phyloP scores from a whole-genome alignment of 1,140 invertebrate species.

The Aradophagus sp. region DNA sequence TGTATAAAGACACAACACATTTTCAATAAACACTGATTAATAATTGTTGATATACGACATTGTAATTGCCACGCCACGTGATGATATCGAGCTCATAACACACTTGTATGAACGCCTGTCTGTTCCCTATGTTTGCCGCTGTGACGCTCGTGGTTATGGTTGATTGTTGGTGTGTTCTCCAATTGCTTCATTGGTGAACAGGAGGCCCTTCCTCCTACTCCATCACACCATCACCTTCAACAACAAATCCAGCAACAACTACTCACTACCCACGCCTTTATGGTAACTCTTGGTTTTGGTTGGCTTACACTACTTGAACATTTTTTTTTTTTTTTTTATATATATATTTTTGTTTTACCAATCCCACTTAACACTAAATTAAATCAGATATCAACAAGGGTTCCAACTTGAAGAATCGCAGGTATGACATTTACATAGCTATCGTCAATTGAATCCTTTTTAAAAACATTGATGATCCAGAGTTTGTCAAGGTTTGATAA shows the following conservation, averaged over 20 bases:
- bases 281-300: constrained; percentile 77
- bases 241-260: constrained; percentile 77
- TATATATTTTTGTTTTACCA: constrained; percentile 8
- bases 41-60: constrained; percentile 61
- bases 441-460: no score
- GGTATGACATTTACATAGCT: no score
- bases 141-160: constrained; percentile 76
- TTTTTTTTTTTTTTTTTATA: constrained; percentile 41
- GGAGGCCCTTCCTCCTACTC: constrained; percentile 74
- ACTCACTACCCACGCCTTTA: constrained; percentile 76
- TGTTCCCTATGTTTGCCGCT: constrained; percentile 76
- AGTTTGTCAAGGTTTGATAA: no score
- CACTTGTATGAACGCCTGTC: constrained; percentile 75
- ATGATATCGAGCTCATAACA: constrained; percentile 72
- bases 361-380: constrained; percentile 28
- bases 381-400: no score
- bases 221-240: constrained; percentile 75
- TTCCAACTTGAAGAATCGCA: no score
- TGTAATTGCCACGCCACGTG: constrained; percentile 68
- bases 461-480: not conserved
- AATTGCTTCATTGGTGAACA: constrained; percentile 75
- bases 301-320: constrained; percentile 74
- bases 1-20: no score
- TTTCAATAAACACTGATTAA: constrained; percentile 50
- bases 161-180: constrained; percentile 76